Conservation (phyloP, 2,888 invertebrate genomes). For the Drosophila neoperkinsi region DNA sequence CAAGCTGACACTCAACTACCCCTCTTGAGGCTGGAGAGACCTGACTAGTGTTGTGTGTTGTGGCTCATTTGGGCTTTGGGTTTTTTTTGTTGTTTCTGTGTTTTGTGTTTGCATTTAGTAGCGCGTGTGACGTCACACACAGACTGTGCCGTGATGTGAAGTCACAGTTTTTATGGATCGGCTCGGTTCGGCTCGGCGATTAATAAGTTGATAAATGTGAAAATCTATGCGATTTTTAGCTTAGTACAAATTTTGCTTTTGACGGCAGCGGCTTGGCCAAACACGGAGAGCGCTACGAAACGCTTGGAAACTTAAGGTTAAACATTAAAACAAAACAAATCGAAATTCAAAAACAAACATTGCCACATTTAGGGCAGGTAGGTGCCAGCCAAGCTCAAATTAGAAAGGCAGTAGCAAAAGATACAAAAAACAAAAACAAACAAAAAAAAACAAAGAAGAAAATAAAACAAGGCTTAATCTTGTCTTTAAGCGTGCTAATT, state of each 20-base stretch:
- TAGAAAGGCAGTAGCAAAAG: conserved; percentile 65
- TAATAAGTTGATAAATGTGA: conserved; percentile 73
- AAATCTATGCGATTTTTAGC: conserved; percentile 64
- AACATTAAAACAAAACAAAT: conserved; percentile 32
- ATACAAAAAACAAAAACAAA: background rate
- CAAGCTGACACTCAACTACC: background rate
- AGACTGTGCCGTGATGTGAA: conserved; percentile 20
- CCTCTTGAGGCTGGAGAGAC: conserved; percentile 18
- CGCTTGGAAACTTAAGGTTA: conserved; percentile 64
- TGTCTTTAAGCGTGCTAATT: conserved; percentile 45
- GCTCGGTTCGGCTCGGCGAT: conserved; percentile 21
- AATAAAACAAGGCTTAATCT: conserved; percentile 12
- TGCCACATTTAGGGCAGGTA: conserved; percentile 64
- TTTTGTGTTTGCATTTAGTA: conserved; percentile 31
- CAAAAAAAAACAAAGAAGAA: background rate
- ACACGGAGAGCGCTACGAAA: conserved; percentile 34
- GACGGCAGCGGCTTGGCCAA: conserved; percentile 49
- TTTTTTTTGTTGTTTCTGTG: conserved; percentile 38
- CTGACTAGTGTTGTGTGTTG: conserved; percentile 10
- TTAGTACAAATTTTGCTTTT: conserved; percentile 73
- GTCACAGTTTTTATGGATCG: conserved; percentile 28
- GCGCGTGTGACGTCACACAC: conserved; percentile 63
- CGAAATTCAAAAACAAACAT: conserved; percentile 27
- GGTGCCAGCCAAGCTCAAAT: conserved; percentile 56
- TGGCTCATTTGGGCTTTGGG: conserved; percentile 56